phyloP scores from a whole-genome alignment of 2,113 vertebrate genomes.

The Gadus macrocephalus region DNA sequence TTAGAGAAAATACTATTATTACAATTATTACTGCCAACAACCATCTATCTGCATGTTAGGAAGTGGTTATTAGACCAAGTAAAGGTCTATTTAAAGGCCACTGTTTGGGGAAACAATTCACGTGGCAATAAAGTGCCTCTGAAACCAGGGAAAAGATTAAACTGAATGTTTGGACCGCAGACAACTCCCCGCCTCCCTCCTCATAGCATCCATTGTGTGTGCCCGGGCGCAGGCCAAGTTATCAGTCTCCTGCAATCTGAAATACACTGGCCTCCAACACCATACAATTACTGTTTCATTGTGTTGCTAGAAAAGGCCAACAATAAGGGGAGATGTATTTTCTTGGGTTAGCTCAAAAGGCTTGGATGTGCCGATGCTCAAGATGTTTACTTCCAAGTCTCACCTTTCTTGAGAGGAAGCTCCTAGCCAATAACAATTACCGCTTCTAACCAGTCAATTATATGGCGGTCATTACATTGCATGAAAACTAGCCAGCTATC shows the following conservation, averaged over 20 bases:
- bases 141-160: constrained; percentile 11
- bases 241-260: constrained; percentile 13
- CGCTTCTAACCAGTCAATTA: too few species aligned
- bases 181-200: neutral
- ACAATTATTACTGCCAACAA: too few species aligned
- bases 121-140: neutral
- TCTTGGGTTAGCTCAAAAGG: neutral
- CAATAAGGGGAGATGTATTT: constrained; percentile 6
- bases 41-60: too few species aligned
- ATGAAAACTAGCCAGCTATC: too few species aligned
- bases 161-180: constrained; percentile 22
- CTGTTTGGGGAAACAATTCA: neutral
- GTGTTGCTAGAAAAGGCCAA: constrained; percentile 7
- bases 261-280: constrained; percentile 6
- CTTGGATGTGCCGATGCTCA: too few species aligned
- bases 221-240: constrained; percentile 10
- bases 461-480: too few species aligned
- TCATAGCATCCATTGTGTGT: constrained; percentile 30
- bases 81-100: too few species aligned
- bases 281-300: constrained; percentile 18
- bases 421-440: too few species aligned
- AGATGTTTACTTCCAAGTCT: too few species aligned
- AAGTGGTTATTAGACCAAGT: too few species aligned
- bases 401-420: too few species aligned
- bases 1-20: too few species aligned